Evolutionary conservation across 2,797 vertebrate species (phyloP).

Genomic region (Alectoris magna): DNA sequence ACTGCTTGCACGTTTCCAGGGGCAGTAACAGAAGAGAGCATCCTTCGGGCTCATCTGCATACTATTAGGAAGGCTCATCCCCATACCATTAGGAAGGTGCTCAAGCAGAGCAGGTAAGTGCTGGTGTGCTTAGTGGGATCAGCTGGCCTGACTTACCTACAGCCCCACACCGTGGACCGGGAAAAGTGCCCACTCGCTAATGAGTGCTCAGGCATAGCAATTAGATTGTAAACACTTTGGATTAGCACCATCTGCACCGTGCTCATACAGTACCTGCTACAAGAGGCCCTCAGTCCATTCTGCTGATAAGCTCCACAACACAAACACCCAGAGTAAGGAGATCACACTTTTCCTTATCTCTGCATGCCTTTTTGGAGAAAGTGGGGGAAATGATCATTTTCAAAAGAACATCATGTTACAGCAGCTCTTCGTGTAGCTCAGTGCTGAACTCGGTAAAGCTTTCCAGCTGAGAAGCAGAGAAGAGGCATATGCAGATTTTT

Average conservation of each 20-base stretch:
- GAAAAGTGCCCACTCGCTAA: conserved; percentile 1
- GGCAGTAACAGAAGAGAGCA: background rate
- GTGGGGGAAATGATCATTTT: background rate
- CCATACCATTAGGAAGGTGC: rapidly evolving
- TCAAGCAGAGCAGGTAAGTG: background rate
- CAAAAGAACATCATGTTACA: conserved; percentile 42
- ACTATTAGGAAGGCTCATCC: rapidly evolving
- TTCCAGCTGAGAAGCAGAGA: background rate
- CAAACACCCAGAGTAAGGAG: background rate
- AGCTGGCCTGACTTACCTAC: background rate
- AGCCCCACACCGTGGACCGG: background rate
- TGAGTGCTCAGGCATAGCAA: conserved; percentile 19
- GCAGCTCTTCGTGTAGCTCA: background rate
- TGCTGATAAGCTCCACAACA: background rate
- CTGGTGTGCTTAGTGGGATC: background rate
- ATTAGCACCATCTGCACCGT: conserved; percentile 45
- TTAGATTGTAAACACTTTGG: background rate
- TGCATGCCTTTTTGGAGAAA: background rate
- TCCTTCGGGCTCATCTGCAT: background rate
- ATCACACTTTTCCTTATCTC: background rate
- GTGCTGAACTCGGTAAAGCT: background rate
- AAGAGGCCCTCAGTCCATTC: background rate
- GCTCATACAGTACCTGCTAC: conserved; percentile 4
- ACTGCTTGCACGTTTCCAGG: background rate
- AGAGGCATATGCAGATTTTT: conserved; percentile 11